A percentile compares a stretch with the other conserved stretches of the same genome.
These are phyloP conservation scores for Torymus texanus DNA, from an alignment of 2,888 invertebrate genomes.

Conservation along the genomic window DNA sequence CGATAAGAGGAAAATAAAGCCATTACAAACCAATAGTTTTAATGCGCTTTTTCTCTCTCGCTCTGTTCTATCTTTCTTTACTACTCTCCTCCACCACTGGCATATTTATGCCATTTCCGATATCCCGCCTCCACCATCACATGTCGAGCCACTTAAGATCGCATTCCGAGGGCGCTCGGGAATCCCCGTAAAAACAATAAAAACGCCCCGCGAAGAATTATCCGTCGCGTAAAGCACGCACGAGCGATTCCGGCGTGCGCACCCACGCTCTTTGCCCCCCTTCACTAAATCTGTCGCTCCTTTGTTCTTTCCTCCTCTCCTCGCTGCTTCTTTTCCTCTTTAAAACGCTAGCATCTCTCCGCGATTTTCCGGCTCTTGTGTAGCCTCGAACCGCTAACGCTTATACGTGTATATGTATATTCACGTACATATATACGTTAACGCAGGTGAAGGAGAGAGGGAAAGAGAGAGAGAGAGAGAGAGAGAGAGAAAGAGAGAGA, in stretches of 20 bases:
- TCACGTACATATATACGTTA: slow-evolving; percentile 1
- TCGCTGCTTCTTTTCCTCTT: slow-evolving; percentile 18
- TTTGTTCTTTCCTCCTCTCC: slow-evolving; percentile 49
- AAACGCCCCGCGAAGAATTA: slow-evolving; percentile 66
- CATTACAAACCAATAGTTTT: slow-evolving; percentile 38
- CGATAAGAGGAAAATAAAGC: slow-evolving; percentile 39
- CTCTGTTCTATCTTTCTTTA: not conserved
- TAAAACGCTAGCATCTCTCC: slow-evolving; percentile 39
- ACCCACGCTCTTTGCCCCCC: slow-evolving; percentile 18
- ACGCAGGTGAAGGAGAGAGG: not conserved
- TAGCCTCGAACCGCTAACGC: too few relatives aligned
- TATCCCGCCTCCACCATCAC: slow-evolving; percentile 57
- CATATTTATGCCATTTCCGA: slow-evolving; percentile 59
- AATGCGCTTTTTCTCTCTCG: slow-evolving; percentile 10
- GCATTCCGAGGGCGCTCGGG: slow-evolving; percentile 58
- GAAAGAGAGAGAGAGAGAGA: too few relatives aligned
- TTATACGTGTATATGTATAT: too few relatives aligned
- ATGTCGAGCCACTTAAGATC: slow-evolving; percentile 60
- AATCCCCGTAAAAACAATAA: slow-evolving; percentile 64
- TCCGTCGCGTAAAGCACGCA: slow-evolving; percentile 63
- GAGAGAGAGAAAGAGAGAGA: too few relatives aligned
- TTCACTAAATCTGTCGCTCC: slow-evolving; percentile 55
- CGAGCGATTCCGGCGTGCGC: slow-evolving; percentile 51
- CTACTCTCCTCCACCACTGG: not conserved
- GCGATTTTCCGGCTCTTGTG: not conserved